phyloP scores from a whole-genome alignment of 1,140 invertebrate species.

The Popillia japonica region DNA sequence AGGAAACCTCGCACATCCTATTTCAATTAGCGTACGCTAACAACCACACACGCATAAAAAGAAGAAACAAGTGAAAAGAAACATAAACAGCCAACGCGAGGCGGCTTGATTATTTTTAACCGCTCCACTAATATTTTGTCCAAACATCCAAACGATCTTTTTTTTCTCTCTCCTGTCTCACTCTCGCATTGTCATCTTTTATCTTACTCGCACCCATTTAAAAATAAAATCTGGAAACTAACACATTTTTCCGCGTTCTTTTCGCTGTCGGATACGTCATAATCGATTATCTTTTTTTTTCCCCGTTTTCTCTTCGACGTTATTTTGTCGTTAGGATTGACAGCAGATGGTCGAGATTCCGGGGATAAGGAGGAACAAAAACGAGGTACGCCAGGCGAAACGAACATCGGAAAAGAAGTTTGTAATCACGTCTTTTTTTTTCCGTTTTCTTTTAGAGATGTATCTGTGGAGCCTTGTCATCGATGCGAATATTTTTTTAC shows the following conservation, averaged over 20 bases:
- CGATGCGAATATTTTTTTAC: too few species aligned
- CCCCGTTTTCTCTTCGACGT: not conserved
- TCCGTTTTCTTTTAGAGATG: too few species aligned
- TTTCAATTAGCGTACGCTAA: not conserved
- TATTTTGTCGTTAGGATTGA: slow-evolving; percentile 18
- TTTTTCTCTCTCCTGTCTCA: not conserved
- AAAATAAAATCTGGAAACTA: not conserved
- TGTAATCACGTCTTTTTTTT: too few species aligned
- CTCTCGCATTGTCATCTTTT: not conserved
- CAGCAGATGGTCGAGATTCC: slow-evolving; percentile 2
- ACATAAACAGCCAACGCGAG: not conserved
- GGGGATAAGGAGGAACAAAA: not conserved
- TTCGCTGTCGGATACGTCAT: not conserved
- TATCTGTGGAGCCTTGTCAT: too few species aligned
- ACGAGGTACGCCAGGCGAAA: too few species aligned
- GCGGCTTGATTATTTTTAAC: not conserved
- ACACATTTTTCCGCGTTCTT: not conserved
- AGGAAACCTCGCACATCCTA: not conserved
- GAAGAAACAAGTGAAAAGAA: not conserved
- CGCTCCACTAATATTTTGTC: slow-evolving; percentile 2
- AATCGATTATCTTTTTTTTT: slow-evolving; percentile 6
- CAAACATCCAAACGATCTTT: not conserved
- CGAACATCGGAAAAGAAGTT: too few species aligned
- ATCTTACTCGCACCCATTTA: not conserved
- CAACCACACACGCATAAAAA: not conserved